A percentile compares a stretch with the other conserved stretches of the same genome.
Evolutionary conservation across 2,797 vertebrate genomes (phyloP).

Genomic region (Coregonus ussuriensis): DNA sequence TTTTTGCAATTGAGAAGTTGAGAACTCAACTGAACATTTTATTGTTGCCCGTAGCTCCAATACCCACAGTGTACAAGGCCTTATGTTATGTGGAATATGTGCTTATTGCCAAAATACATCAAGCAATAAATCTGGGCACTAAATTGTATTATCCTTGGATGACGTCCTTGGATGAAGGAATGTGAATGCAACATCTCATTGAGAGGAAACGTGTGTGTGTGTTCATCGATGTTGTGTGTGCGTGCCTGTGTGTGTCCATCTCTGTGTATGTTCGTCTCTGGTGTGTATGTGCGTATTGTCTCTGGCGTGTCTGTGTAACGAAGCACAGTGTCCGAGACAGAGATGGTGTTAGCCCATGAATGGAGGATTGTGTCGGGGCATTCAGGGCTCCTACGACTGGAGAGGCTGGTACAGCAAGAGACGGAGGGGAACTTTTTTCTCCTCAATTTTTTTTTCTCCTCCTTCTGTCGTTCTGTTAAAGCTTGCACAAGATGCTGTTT

Average conservation of each 20-base stretch:
- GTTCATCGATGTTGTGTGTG: no score
- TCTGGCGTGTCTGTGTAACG: conserved; percentile 1
- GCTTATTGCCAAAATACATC: background rate
- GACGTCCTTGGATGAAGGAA: background rate
- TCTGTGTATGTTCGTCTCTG: background rate
- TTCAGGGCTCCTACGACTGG: conserved; percentile 45
- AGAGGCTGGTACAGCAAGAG: conserved; percentile 61
- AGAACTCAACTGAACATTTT: background rate
- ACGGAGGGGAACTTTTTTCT: background rate
- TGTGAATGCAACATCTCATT: background rate
- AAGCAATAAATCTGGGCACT: background rate
- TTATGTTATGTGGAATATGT: background rate
- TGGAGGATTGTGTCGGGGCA: conserved; percentile 55
- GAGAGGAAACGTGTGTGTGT: background rate
- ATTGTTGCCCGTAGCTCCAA: background rate
- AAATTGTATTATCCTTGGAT: background rate
- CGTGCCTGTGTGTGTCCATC: background rate
- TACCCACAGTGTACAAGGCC: background rate
- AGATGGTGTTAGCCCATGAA: conserved; percentile 43
- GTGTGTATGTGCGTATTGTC: no score
- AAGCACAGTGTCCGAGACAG: background rate
- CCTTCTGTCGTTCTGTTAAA: conserved; percentile 3
- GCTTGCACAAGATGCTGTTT: conserved; percentile 40
- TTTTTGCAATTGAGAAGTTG: background rate
- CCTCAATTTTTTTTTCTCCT: background rate